Evolutionary conservation across 2,113 vertebrate species (phyloP).

Genomic region (Perccottus glenii): DNA sequence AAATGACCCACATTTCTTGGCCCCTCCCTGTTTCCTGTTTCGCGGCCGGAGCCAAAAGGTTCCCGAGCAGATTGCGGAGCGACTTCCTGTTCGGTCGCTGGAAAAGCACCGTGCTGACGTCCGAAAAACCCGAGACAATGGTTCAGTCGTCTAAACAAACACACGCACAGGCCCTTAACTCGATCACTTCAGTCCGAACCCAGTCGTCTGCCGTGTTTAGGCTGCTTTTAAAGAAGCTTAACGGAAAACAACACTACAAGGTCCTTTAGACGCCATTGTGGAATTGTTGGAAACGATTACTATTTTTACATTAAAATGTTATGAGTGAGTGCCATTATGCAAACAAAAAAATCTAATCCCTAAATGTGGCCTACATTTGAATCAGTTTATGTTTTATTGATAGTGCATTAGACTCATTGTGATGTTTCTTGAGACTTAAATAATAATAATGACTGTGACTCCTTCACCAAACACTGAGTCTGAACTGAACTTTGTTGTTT

Average conservation of each 20-base stretch:
- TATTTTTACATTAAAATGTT: no score
- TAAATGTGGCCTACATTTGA: no score
- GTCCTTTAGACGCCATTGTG: conserved; percentile 60
- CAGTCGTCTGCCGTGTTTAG: conserved; percentile 10
- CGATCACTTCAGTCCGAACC: conserved; percentile 23
- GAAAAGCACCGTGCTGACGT: conserved; percentile 79
- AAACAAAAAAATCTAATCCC: no score
- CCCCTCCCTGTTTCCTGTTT: conserved; percentile 75
- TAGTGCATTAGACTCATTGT: no score
- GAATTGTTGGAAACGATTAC: no score
- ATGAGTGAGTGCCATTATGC: no score
- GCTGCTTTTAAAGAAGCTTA: conserved; percentile 1
- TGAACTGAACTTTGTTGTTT: no score
- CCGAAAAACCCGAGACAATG: conserved; percentile 76
- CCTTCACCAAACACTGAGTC: no score
- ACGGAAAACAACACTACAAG: conserved; percentile 53
- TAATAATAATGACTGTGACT: no score
- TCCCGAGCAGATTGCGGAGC: conserved; percentile 80
- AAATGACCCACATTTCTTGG: conserved; percentile 76
- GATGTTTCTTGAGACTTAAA: no score
- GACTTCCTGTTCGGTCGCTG: conserved; percentile 80
- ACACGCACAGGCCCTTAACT: conserved; percentile 54
- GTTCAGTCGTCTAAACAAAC: conserved; percentile 75
- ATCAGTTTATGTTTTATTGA: no score
- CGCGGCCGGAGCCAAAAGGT: conserved; percentile 82